These are phyloP conservation scores for Zaprionus lachaisei DNA, from an alignment of 1,140 invertebrate species.

Conservation along the genomic window DNA sequence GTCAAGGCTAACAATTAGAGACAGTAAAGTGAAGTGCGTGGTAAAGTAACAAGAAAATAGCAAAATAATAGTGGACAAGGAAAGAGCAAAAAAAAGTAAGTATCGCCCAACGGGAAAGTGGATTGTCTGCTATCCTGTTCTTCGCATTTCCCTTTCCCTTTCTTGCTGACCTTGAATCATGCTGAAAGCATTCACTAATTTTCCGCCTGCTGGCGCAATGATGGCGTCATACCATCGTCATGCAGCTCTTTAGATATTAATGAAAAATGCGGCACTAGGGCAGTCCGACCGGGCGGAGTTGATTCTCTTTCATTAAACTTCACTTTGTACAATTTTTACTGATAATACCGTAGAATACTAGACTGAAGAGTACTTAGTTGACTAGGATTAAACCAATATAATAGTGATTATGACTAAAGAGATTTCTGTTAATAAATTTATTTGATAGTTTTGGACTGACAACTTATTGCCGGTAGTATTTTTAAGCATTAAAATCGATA, in stretches of 20 bases:
- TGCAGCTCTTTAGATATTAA: conserved; percentile 66
- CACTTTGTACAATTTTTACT: conserved; percentile 24
- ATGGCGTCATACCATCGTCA: conserved; percentile 54
- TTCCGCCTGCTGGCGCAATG: conserved; percentile 11
- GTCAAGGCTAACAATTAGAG: conserved; percentile 40
- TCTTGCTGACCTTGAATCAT: conserved; percentile 32
- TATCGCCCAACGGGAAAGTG: not conserved
- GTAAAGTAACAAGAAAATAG: conserved; percentile 67
- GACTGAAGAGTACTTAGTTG: not conserved
- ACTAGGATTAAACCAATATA: not conserved
- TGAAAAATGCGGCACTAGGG: conserved; percentile 37
- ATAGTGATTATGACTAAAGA: no score
- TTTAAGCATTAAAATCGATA: no score
- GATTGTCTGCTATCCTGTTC: not conserved
- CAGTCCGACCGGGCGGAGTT: not conserved
- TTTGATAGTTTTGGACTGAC: no score
- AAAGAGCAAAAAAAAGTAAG: conserved; percentile 2
- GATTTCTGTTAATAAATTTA: no score
- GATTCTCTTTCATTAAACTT: conserved; percentile 25
- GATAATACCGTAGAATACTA: not conserved
- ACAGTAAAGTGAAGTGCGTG: conserved; percentile 25
- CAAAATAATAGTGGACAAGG: conserved; percentile 38
- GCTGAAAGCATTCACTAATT: conserved; percentile 41
- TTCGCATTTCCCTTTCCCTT: conserved; percentile 5
- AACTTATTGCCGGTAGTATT: no score